These are phyloP conservation scores for Myotis myotis DNA, from an alignment of 2,797 vertebrate species.

Conservation along the genomic window DNA sequence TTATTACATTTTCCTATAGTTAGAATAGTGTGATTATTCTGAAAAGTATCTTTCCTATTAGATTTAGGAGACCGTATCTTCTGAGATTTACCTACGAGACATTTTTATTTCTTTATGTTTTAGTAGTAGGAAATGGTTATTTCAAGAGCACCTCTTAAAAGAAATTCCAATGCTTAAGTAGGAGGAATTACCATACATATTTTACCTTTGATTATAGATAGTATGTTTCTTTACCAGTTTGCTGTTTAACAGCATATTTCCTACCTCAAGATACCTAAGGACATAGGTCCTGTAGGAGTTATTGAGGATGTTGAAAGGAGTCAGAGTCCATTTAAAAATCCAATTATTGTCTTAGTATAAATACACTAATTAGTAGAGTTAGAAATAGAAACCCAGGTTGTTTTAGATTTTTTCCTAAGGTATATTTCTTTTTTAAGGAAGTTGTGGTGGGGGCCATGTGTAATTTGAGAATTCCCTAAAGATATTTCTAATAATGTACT, in stretches of 20 bases:
- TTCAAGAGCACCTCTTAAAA: neutral
- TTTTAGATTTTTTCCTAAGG: neutral
- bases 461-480: slow-evolving; percentile 10
- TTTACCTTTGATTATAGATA: neutral
- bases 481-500: neutral
- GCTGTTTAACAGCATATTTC: neutral
- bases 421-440: slow-evolving; percentile 16
- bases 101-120: slow-evolving; percentile 14
- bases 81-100: neutral
- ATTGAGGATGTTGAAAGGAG: neutral
- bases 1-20: neutral
- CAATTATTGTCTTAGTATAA: neutral
- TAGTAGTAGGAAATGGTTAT: neutral
- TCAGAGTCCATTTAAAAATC: slow-evolving; percentile 6
- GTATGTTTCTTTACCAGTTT: slow-evolving; percentile 18
- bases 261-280: neutral
- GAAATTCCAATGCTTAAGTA: neutral
- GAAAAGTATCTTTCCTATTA: neutral
- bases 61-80: slow-evolving; percentile 7
- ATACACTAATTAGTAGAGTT: neutral
- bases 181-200: neutral
- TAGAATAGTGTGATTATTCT: neutral
- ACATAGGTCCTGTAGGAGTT: neutral
- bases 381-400: slow-evolving; percentile 19
- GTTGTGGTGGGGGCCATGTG: neutral